Percentiles rank a stretch among this genome's conserved stretches.
Conservation (phyloP, 2,888 invertebrate species). For the Trissolcus japonicus region DNA sequence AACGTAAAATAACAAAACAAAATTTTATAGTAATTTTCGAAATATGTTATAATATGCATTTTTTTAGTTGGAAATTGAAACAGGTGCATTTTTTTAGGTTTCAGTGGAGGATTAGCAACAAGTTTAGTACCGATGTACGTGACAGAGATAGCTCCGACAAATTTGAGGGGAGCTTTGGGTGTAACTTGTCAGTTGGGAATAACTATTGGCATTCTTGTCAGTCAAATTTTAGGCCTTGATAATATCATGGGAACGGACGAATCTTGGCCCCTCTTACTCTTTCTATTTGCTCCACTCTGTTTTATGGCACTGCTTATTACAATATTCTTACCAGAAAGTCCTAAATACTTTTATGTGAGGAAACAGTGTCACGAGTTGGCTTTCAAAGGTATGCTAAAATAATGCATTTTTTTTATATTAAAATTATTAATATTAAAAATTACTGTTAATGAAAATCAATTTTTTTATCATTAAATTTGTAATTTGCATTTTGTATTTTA, state of each 20-base stretch:
- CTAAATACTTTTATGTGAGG: constrained; percentile 88
- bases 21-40: not conserved
- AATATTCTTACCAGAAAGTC: constrained; percentile 88
- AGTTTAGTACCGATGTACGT: constrained; percentile 94
- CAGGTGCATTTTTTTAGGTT: constrained; percentile 54
- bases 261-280: constrained; percentile 87
- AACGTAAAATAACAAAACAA: not conserved
- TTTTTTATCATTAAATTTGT: no score
- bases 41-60: not conserved
- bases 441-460: no score
- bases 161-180: constrained; percentile 89
- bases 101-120: constrained; percentile 85
- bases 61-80: not conserved
- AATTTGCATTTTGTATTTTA: no score
- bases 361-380: constrained; percentile 82
- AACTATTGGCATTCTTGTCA: constrained; percentile 85
- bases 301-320: constrained; percentile 82
- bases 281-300: constrained; percentile 82
- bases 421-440: no score
- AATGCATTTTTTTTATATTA: no score
- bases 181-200: constrained; percentile 89
- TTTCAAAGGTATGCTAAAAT: constrained; percentile 83
- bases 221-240: constrained; percentile 84
- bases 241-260: constrained; percentile 82
- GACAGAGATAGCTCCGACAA: constrained; percentile 88